Conservation (phyloP, 2,113 vertebrate genomes). For the Cryptotis parvus region DNA sequence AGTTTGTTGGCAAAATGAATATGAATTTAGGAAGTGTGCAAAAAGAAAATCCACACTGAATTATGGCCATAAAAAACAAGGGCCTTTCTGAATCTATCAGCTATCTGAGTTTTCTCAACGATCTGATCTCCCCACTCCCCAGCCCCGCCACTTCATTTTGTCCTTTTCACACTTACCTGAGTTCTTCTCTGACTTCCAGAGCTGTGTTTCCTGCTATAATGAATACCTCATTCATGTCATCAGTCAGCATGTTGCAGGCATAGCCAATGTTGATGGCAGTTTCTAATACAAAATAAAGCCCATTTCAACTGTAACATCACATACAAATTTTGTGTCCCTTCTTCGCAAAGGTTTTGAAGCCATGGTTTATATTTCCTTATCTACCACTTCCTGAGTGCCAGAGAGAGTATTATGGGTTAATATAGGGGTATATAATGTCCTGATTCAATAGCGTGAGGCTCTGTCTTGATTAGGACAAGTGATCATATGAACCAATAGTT, state of each 20-base stretch:
- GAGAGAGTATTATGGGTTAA: background rate
- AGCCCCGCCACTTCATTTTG: background rate
- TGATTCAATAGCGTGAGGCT: background rate
- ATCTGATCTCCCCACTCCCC: background rate
- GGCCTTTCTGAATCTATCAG: too few relatives aligned
- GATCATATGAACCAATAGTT: background rate
- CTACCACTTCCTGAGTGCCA: background rate
- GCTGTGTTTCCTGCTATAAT: slow-evolving; percentile 86
- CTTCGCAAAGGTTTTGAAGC: background rate
- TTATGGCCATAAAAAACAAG: too few relatives aligned
- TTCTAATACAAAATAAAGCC: slow-evolving; percentile 85
- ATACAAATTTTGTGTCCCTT: background rate
- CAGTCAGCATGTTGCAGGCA: slow-evolving; percentile 91
- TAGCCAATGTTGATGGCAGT: slow-evolving; percentile 93
- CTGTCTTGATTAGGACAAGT: background rate
- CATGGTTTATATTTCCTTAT: background rate
- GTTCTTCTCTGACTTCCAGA: slow-evolving; percentile 88
- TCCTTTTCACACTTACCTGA: slow-evolving; percentile 84
- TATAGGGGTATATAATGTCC: too few relatives aligned
- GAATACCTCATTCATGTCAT: slow-evolving; percentile 91
- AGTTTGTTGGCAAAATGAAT: background rate
- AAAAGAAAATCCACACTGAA: background rate
- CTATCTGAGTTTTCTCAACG: background rate
- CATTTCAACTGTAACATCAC: slow-evolving; percentile 17
- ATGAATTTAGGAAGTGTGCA: background rate